Evolutionary conservation across 1,140 invertebrate species (phyloP).

Genomic region (Drosophila novamexicana): DNA sequence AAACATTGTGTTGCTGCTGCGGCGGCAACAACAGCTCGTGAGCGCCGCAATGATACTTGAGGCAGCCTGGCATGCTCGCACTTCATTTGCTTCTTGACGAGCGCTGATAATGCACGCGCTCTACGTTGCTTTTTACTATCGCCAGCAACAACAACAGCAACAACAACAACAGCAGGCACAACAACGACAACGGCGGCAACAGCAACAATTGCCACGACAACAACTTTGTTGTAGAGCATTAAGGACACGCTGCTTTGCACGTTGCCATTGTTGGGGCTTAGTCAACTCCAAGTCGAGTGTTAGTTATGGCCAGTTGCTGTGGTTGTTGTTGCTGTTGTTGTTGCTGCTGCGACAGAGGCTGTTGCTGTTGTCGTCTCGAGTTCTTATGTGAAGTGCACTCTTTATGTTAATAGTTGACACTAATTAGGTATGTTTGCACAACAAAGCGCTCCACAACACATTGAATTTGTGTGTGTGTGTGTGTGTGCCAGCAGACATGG

Average conservation of each 20-base stretch:
- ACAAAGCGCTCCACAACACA: slow-evolving; percentile 58
- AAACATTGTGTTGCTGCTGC: slow-evolving; percentile 23
- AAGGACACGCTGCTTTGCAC: slow-evolving; percentile 56
- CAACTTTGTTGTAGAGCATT: slow-evolving; percentile 59
- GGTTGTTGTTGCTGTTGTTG: slow-evolving; percentile 36
- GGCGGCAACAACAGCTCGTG: slow-evolving; percentile 28
- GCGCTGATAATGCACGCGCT: slow-evolving; percentile 71
- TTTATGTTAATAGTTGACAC: slow-evolving; percentile 83
- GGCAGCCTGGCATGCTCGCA: slow-evolving; percentile 33
- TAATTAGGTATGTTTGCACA: slow-evolving; percentile 80
- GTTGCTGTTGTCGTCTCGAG: slow-evolving; percentile 68
- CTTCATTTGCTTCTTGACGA: slow-evolving; percentile 71
- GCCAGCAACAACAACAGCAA: slow-evolving; percentile 18
- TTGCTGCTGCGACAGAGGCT: slow-evolving; percentile 19
- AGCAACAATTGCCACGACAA: slow-evolving; percentile 27
- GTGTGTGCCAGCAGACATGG: slow-evolving; percentile 10
- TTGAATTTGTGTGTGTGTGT: slow-evolving; percentile 22
- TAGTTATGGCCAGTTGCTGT: slow-evolving; percentile 68
- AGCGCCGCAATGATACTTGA: slow-evolving; percentile 68
- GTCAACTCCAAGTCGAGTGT: slow-evolving; percentile 71
- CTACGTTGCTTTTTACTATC: slow-evolving; percentile 47
- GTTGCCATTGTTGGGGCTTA: slow-evolving; percentile 69
- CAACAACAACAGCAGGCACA: slow-evolving; percentile 9
- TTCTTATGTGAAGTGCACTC: slow-evolving; percentile 80
- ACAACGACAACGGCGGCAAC: slow-evolving; percentile 6